Base-by-base conservation (phyloP, 2,113 vertebrate genomes). In the Pantherophis guttatus region DNA sequence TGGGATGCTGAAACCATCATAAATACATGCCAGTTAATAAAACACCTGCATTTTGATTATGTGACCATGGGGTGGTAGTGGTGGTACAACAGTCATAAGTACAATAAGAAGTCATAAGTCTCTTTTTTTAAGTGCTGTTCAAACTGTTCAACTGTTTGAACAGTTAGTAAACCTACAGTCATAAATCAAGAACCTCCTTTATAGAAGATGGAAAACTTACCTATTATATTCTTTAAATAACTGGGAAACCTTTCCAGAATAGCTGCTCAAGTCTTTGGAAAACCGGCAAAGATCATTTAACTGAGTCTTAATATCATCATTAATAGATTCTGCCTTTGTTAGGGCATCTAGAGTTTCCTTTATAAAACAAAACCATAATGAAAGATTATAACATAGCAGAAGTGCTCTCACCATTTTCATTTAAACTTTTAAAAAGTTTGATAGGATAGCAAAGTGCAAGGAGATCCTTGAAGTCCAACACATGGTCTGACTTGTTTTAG, bases 171-270 rank as follows among this genome's bases (percentile, higher is more conserved):
- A 70, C n/a, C 29, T 70, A 70, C 13, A 33, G 65, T 33, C 65
- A 70, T 70, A 70, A 70, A 70, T 70, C 65, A 70, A 70, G 29
- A n/a, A 33, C 65, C 33, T 1, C 5, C 5, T 7, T 33, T 6
- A 3, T 94, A 92, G 39, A 94, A 95, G 52, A 94, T n/a, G 2
- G 94, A 94, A 94, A n/a, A 54, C 93, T 95, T 97, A 99, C 99
- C 99, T 99, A 97, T 99, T 99, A 97, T 99, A 99, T 91, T 99
- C 99, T 89, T 99, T 99, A 97, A 99, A 99, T 88, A 99, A 96
- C 4, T 97, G 97, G 15, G 99, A 99, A 95, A 99, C 99, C 91
- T 98, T 98, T 81, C 98, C 98, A 53, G 99, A 99, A 89, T 99
- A 98, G 44, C 97, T 94, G 93, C 98, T 98, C 94, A 99, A 96